Base-by-base conservation (phyloP, 53 echinoderm and acorn worm genomes). In the Luidia sarsii region DNA sequence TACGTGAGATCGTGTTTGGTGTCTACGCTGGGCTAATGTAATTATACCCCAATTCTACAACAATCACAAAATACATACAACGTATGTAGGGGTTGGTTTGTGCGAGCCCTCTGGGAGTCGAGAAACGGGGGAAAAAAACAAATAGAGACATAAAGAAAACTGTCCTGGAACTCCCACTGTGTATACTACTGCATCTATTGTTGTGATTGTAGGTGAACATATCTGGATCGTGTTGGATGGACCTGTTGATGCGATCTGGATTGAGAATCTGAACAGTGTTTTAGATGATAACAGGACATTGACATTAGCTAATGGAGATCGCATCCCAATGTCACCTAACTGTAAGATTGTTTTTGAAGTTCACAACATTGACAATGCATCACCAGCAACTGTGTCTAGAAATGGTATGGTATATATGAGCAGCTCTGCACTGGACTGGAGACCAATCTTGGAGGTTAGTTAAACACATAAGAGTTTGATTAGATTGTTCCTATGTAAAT, bases 371-470 rank as follows among this genome's bases (percentile, higher is more conserved):
- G 99, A 99, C 86, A 99, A 99, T 68, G 99, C 99, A n/a, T 99
- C 94, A 11, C 99, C 99, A 29, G 99, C 99, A 22, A 99, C 99
- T 15, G 99, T 99, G 10, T 99, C 99, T 14, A 83, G 99, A 71
- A 99, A 99, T 89, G 99, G 99, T 28, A 99, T 99, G 99, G 99
- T 99, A 45, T 94, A 89, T 72, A 99, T 94, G 99, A 99, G 99
- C 49, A 91, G 91, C 59, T 99, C 99, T 24, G 99, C 88, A 10
- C 67, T 99, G 67, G 94, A 97, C 49, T 99, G 99, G 99, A 83
- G 89, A 84, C 99, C 99, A 3, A 99, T 99, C 20, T 77, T 89
- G 34, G 90, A 93, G 89, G 99, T 94, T 1, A 67, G 88, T 67
- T 27, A 0, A 18, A 7, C 19, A 23, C 63, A 63, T n/a, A n/a